phyloP scores from a whole-genome alignment of 2,113 vertebrate genomes.

The Osmerus mordax region DNA sequence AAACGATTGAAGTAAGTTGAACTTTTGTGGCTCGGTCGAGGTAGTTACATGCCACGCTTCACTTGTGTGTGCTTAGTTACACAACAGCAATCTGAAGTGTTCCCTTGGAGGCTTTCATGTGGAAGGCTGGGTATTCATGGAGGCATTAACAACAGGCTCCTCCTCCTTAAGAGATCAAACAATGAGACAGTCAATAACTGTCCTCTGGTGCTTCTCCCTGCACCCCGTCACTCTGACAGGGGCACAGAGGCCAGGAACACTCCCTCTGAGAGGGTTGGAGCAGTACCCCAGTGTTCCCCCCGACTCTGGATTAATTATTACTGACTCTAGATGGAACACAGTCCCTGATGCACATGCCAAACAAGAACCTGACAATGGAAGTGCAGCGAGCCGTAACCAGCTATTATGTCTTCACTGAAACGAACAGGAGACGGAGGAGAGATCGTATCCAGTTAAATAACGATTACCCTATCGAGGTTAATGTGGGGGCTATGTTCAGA shows the following conservation, averaged over 20 bases:
- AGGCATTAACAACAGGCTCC: slow-evolving; percentile 4
- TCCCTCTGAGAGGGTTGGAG: slow-evolving; percentile 25
- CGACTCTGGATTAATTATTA: slow-evolving; percentile 47
- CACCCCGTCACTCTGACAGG: neutral
- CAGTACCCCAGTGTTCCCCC: slow-evolving; percentile 24
- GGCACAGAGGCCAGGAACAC: neutral
- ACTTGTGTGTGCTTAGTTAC: too few relatives aligned
- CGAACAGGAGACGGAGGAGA: slow-evolving; percentile 36
- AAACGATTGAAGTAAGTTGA: too few relatives aligned
- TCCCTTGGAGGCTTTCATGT: too few relatives aligned
- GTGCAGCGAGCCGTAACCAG: slow-evolving; percentile 51
- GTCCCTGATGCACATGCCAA: slow-evolving; percentile 49
- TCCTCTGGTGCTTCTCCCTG: slow-evolving; percentile 29
- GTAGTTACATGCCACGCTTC: too few relatives aligned
- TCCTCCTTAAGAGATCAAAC: neutral
- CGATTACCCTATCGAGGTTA: slow-evolving; percentile 18
- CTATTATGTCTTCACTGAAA: slow-evolving; percentile 59
- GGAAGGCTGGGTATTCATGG: neutral
- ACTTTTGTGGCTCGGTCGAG: too few relatives aligned
- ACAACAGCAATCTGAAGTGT: too few relatives aligned
- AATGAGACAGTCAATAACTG: slow-evolving; percentile 17
- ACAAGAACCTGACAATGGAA: slow-evolving; percentile 53
- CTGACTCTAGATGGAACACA: slow-evolving; percentile 40
- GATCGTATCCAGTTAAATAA: slow-evolving; percentile 27
- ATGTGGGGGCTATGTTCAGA: slow-evolving; percentile 8